Base-by-base conservation (phyloP, 2,888 invertebrate genomes). In the Metopia argyrocephala region DNA sequence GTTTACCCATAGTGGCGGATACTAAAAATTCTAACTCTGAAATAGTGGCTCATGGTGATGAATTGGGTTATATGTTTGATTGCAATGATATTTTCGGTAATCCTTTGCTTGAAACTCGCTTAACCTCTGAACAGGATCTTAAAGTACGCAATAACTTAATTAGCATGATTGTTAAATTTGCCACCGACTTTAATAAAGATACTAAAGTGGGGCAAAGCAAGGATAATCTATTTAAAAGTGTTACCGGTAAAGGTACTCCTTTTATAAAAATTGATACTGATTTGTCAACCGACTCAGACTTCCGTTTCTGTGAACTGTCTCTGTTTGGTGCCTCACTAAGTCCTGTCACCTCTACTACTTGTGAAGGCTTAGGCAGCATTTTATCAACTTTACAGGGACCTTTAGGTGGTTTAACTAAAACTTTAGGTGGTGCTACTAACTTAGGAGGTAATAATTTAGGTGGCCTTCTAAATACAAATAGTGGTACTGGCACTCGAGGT, bases 51-150 rank as follows among this genome's bases (percentile, higher is more conserved):
- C 95, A 95, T 85, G 95, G 95, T 0, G 95, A 95, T 85, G 95
- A 95, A 85, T 88, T 95, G 27, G 93, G 93, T 0, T 95, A 94
- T 85, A 90, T 95, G 85, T 95, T 95, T 85, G 94, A 95, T 86
- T 92, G 93, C 0, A 90, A 93, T 52, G 92, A 94, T 80, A 87
- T 93, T 0, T 92, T 92, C 59, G 94, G 94, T 0, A 92, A 92
- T 20, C 91, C 93, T 0, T 79, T 93, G 23, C 89, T 88, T 2
- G 90, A 89, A 0, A 84, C 88, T 0, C 87, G 88, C 15, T 85
- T 90, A 4, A 89, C 89, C 23, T 92, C 91, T 5, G 88, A 91
- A 18, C 92, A 93, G 5, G 95, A 95, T 85, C 89, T 92, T 7
- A 90, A 92, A 83, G 94, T 95, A 4, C 92, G 94, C n/a, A 91